These are phyloP conservation scores for Benthosema pterotum DNA, from an alignment of 2,797 vertebrate genomes.

Conservation along the genomic window DNA sequence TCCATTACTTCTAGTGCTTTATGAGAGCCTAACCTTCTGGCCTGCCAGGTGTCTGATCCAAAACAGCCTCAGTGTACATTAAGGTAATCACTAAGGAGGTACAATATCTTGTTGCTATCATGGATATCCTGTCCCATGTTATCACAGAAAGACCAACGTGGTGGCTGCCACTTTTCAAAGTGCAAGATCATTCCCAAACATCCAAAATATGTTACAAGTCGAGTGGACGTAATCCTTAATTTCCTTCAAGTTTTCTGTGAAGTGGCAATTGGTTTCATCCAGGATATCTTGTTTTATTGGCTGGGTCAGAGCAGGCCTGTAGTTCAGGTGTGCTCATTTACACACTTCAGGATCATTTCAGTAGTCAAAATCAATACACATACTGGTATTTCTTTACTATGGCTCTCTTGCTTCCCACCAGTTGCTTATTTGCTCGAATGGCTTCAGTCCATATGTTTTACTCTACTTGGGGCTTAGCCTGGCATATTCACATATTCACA, in stretches of 20 bases:
- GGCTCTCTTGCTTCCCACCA: not conserved
- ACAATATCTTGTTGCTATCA: constrained; percentile 41
- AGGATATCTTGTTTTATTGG: constrained; percentile 5
- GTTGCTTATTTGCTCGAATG: constrained; percentile 9
- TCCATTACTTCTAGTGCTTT: constrained; percentile 52
- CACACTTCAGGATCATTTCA: constrained; percentile 2
- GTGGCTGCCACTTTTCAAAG: constrained; percentile 13
- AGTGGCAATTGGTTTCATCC: constrained; percentile 3
- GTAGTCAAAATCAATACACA: constrained; percentile 4
- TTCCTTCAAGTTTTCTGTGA: not conserved
- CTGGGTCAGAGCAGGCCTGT: constrained; percentile 5
- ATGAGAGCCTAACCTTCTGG: constrained; percentile 61
- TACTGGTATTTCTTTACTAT: not conserved
- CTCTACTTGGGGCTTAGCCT: constrained; percentile 3
- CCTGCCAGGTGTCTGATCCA: constrained; percentile 61
- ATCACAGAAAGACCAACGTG: not conserved
- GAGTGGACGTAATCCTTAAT: not conserved
- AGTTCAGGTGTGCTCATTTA: not conserved
- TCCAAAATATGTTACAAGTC: not conserved
- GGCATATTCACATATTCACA: constrained; percentile 17
- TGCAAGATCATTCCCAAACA: constrained; percentile 13
- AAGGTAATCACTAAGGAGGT: constrained; percentile 33
- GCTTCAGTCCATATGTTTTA: constrained; percentile 1
- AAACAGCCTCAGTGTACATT: constrained; percentile 51
- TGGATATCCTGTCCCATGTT: no score